Percentiles rank a stretch among this genome's conserved stretches.
Conservation (phyloP, 1,140 invertebrate genomes). For the Heliconius nattereri region DNA sequence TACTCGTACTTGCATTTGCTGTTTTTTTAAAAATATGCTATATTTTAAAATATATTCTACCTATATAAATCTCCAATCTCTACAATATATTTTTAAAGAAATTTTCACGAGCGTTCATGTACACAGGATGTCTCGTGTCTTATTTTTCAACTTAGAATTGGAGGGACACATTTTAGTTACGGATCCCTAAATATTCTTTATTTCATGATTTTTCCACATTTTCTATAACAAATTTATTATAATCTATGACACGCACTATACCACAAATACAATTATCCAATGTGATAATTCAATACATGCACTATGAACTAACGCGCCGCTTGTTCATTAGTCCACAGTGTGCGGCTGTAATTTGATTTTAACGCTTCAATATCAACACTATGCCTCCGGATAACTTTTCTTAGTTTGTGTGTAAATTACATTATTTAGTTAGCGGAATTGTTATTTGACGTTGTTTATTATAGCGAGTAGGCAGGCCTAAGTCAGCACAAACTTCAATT, state of each 20-base stretch:
- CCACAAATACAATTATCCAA: background rate
- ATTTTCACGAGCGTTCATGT: too few relatives aligned
- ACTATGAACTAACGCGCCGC: background rate
- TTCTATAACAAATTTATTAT: too few relatives aligned
- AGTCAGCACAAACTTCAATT: background rate
- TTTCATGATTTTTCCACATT: too few relatives aligned
- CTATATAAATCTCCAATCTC: too few relatives aligned
- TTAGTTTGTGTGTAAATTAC: constrained; percentile 13
- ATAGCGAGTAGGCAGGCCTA: background rate
- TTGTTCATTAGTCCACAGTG: background rate
- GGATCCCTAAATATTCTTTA: too few relatives aligned
- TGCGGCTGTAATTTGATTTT: constrained; percentile 4
- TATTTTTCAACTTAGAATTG: too few relatives aligned
- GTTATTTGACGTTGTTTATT: constrained; percentile 12
- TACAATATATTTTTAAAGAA: too few relatives aligned
- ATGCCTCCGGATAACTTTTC: constrained; percentile 9
- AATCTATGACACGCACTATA: background rate
- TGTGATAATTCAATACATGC: background rate
- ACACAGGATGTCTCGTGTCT: too few relatives aligned
- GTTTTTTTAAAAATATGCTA: too few relatives aligned
- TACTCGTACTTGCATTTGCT: too few relatives aligned
- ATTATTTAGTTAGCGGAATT: constrained; percentile 13
- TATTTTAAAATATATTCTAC: too few relatives aligned
- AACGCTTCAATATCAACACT: constrained; percentile 4
- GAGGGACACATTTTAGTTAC: too few relatives aligned